Base-by-base conservation (phyloP, 1,140 invertebrate genomes). In the Drepana arcuata region DNA sequence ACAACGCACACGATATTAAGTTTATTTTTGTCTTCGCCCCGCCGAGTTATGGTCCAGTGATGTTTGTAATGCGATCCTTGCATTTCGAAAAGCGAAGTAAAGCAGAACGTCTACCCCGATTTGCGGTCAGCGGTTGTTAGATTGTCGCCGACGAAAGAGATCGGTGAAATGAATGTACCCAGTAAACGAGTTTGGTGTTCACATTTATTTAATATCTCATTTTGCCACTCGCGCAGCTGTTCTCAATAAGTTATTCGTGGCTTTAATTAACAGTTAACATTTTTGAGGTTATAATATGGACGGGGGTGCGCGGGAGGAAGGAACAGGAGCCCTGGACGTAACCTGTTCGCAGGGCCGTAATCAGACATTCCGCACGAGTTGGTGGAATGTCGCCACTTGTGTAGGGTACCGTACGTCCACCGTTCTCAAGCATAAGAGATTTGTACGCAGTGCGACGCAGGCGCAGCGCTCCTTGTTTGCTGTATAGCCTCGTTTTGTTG, bases 21-120 rank as follows among this genome's bases (percentile, higher is more conserved):
- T 82, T 82, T 82, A 82, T 82, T 82, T 82, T 80, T 65, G 75
- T 82, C 78, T 77, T 70, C 68, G 73, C 64, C 63, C 58, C 73
- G 65, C 47, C 69, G 73, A 78, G 73, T 80, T 82, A 80, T 82
- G 73, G 75, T 80, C 75, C 75, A 80, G 70, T 73, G 71, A 45
- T 66, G 63, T 69, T 71, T 71, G 78, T 82, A 82, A 82, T 55
- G 75, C 66, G 78, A 82, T 82, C 78, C 69, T 63, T 52, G n/a
- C 58, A 63, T 70, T 72, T 72, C 67, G 58, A 68, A 70, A 78
- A 77, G 62, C 55, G 60, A 73, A 78, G 62, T 70, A 72, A 79
- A 81, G 59, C 68, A 62, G 69, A 73, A 70, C 62, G 64, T 68
- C 56, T 56, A 41, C 48, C 54, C 39, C 51, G 64, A 68, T 67